Percentiles rank a stretch among this genome's conserved stretches.
These are phyloP conservation scores for Ptychadena robeensis DNA, from an alignment of 2,797 vertebrate species.

Conservation along the genomic window DNA sequence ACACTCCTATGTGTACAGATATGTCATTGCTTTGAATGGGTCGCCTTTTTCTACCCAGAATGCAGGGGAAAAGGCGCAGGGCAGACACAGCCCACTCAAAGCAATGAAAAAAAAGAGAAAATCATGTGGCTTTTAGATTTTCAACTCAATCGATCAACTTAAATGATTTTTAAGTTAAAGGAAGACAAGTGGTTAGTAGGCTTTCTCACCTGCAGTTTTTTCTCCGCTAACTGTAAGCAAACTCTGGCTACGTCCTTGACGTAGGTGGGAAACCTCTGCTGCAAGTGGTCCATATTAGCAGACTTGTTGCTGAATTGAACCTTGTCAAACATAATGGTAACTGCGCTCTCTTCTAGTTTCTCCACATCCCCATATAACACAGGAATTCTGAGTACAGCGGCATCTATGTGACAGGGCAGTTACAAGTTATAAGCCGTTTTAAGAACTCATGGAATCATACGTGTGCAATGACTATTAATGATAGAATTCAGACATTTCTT, in stretches of 20 bases:
- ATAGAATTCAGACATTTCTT: too few species aligned
- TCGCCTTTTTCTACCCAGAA: too few species aligned
- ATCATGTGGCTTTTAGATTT: too few species aligned
- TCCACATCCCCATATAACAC: conserved; percentile 92
- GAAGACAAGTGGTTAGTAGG: neutral
- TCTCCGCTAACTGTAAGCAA: conserved; percentile 87
- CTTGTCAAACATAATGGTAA: conserved; percentile 88
- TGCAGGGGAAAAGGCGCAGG: too few species aligned
- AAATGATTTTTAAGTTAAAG: too few species aligned
- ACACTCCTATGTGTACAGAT: too few species aligned
- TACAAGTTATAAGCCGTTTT: neutral
- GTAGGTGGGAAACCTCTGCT: conserved; percentile 90
- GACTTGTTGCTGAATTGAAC: conserved; percentile 86
- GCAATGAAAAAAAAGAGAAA: too few species aligned
- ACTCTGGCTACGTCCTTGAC: conserved; percentile 87
- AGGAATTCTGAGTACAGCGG: conserved; percentile 88
- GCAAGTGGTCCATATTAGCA: conserved; percentile 89
- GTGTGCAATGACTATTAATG: too few species aligned
- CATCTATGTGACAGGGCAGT: conserved; percentile 69
- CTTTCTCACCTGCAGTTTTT: conserved; percentile 73
- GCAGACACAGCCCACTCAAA: too few species aligned
- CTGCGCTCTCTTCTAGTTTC: conserved; percentile 87
- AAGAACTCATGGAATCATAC: neutral
- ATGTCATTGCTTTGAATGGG: too few species aligned
- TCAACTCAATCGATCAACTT: too few species aligned